Evolutionary conservation across 1,140 invertebrate genomes (phyloP).

Genomic region (Neotoxoptera formosana): DNA sequence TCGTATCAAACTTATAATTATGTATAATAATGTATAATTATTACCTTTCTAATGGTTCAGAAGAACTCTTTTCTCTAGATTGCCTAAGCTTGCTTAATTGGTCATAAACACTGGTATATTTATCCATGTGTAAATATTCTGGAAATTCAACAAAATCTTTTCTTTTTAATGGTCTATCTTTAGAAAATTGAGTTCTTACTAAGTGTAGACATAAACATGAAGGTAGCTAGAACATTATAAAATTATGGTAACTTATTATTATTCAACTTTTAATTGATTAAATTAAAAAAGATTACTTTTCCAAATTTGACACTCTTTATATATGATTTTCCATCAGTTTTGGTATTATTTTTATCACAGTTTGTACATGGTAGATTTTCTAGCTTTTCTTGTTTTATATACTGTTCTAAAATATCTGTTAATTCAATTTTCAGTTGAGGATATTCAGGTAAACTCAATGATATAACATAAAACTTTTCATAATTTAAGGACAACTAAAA

Average conservation of each 20-base stretch:
- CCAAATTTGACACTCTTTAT: conserved; percentile 52
- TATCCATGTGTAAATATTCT: conserved; percentile 80
- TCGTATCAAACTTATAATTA: background rate
- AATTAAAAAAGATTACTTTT: conserved; percentile 37
- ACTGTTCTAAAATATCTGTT: conserved; percentile 40
- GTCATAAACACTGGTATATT: conserved; percentile 65
- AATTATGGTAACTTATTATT: conserved; percentile 41
- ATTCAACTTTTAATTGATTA: background rate
- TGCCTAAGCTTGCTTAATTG: conserved; percentile 33
- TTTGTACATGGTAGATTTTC: conserved; percentile 50
- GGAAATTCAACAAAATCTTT: conserved; percentile 87
- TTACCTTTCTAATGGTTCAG: conserved; percentile 46
- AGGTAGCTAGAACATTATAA: conserved; percentile 70
- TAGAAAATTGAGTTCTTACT: conserved; percentile 82
- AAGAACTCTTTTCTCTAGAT: background rate
- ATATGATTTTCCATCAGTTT: conserved; percentile 39
- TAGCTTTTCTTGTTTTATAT: conserved; percentile 41
- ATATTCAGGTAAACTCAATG: conserved; percentile 74
- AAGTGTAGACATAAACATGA: conserved; percentile 87
- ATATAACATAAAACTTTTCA: conserved; percentile 89
- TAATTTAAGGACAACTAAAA: conserved; percentile 81
- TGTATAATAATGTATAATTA: background rate
- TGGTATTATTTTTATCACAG: conserved; percentile 50
- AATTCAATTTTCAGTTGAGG: conserved; percentile 30
- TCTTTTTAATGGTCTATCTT: conserved; percentile 80